Evolutionary conservation across 2,888 invertebrate genomes (phyloP), one percentile per base, ranked within the genome.

Genomic region (Deroplatys truncata): DNA sequence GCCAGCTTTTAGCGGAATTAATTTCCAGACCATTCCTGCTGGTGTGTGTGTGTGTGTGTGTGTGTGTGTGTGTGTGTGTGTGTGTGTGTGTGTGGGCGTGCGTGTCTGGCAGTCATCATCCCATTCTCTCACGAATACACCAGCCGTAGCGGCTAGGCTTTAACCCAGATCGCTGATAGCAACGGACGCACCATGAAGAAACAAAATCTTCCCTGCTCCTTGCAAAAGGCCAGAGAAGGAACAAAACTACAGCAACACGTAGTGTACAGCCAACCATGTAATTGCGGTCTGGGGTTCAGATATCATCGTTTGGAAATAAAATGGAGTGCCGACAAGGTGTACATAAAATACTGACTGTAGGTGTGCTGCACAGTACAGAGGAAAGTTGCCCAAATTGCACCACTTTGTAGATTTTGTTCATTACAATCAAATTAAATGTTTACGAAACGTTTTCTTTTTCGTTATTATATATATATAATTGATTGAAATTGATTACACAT

Each of bases 1-100:
- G 84, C 29, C 82, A 29, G 86, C 87, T 87, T 87, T 87, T 87
- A 87, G 87, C 87, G 87, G 87, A 87, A 87, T 87, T 87, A 87
- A 87, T 87, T 87, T 49, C 49, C n/a, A 85, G 28, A 29, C 84
- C 56, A 72, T 72, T 72, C 84, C 82, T 87, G 29, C 35, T 72
- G 25, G n/a, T n/a, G n/a, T n/a, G n/a, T n/a, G n/a, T n/a, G 31
- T 28, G 35, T 15, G 82, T 87, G 87, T 82, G 87, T 87, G 87
- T 87, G n/a, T 87, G 35, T 35, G 35, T 35, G 35, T 4, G 31
- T 31, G 31, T 31, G 31, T 31, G 31, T 35, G 85, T 31, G 85
- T 20, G 20, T 20, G 35, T 85, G 43, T 85, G 82, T 82, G 29
- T 82, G 87, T 35, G 31, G 31, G 35, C 31, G 82, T 87, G 87